Percentiles rank a stretch among this genome's conserved stretches.
These are phyloP conservation scores for Seira musarum DNA, from an alignment of 2,888 invertebrate species.

Conservation along the genomic window DNA sequence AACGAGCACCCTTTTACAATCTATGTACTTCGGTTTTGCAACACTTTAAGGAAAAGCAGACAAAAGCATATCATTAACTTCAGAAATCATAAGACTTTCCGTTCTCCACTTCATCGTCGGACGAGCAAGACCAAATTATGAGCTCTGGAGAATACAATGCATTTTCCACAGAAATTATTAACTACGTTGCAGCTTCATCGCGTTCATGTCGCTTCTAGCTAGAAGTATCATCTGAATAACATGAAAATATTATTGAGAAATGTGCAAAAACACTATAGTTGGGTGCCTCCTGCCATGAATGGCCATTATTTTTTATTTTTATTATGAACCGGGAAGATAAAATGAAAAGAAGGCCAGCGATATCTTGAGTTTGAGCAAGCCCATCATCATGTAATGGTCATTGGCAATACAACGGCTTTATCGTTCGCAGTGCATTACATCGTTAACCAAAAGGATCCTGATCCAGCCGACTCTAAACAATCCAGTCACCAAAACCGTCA, in stretches of 20 bases:
- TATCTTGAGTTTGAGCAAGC: neutral
- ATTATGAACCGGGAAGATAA: constrained; percentile 1
- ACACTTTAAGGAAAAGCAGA: neutral
- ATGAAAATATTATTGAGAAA: no score
- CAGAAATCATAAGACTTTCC: constrained; percentile 6
- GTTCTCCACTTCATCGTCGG: neutral
- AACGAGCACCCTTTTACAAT: neutral
- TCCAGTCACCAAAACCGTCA: constrained; percentile 18
- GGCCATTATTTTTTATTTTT: constrained; percentile 18
- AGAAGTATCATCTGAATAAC: no score
- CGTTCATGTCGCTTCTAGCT: no score
- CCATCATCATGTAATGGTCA: constrained; percentile 12
- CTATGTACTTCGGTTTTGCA: neutral
- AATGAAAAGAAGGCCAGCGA: constrained; percentile 6
- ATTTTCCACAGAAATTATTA: no score
- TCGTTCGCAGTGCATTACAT: constrained; percentile 14
- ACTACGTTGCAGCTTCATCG: no score
- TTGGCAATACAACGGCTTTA: neutral
- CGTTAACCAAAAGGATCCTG: neutral
- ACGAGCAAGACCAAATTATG: no score
- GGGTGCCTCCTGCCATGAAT: constrained; percentile 8
- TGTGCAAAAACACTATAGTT: neutral
- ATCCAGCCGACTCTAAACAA: neutral
- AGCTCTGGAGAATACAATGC: no score
- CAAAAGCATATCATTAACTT: constrained; percentile 10